Conservation (phyloP, 1,140 invertebrate species). For the Magallana angulata region DNA sequence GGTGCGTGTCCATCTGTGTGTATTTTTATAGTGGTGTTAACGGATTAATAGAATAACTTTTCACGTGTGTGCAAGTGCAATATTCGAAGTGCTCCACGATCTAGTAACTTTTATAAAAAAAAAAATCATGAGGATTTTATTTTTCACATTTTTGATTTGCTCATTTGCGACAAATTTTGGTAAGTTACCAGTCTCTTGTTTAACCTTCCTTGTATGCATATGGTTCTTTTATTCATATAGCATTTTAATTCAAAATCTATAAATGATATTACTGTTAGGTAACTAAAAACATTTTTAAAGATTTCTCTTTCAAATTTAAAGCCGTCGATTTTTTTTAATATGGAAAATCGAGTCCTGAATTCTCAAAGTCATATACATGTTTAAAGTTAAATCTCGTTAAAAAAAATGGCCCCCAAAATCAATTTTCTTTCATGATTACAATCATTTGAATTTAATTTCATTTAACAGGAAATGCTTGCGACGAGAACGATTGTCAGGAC, state of each 20-base stretch:
- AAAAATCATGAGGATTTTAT: constrained; percentile 1
- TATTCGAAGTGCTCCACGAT: neutral
- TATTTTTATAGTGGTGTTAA: neutral
- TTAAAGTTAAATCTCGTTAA: too few relatives aligned
- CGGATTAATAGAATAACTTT: neutral
- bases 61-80: neutral
- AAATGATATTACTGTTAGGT: neutral
- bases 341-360: too few relatives aligned
- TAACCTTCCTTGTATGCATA: too few relatives aligned
- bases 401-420: too few relatives aligned
- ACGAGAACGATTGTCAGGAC: neutral
- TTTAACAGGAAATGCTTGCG: neutral
- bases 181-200: neutral
- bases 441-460: too few relatives aligned
- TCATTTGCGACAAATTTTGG: neutral
- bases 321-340: too few relatives aligned
- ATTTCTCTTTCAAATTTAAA: neutral
- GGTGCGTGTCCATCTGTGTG: neutral
- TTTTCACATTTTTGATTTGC: neutral
- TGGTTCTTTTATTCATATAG: too few relatives aligned
- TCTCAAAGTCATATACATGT: too few relatives aligned
- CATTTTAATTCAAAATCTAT: neutral
- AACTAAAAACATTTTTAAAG: neutral
- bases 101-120: neutral
- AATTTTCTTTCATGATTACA: too few relatives aligned